Evolutionary conservation across 2,113 vertebrate species (phyloP).

Genomic region (Toxotes chatareus): DNA sequence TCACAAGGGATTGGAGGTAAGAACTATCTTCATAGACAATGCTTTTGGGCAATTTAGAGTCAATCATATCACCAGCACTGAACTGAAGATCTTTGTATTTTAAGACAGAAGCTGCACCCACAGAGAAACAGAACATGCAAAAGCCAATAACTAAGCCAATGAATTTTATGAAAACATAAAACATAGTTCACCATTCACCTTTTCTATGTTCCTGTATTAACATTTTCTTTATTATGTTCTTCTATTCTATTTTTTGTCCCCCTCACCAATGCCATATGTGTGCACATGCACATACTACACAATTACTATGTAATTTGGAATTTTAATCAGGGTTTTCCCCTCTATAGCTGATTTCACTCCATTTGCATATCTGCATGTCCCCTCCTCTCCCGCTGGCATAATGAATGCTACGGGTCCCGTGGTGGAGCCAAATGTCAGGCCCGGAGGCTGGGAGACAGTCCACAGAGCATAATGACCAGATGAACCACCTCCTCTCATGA

Average conservation of each 20-base stretch:
- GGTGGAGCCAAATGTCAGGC: constrained; percentile 65
- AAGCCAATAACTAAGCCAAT: not conserved
- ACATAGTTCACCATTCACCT: not conserved
- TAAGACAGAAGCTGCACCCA: not conserved
- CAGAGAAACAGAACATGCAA: not conserved
- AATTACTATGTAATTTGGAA: not conserved
- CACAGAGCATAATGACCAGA: constrained; percentile 50
- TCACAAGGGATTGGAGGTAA: not conserved
- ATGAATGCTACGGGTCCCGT: constrained; percentile 45
- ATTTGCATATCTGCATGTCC: constrained; percentile 50
- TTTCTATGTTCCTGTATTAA: not conserved
- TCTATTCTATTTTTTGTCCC: not conserved
- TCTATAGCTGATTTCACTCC: not conserved
- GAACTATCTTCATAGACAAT: not conserved
- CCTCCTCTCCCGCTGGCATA: constrained; percentile 35
- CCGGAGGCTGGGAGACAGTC: constrained; percentile 46
- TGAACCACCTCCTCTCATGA: constrained; percentile 40
- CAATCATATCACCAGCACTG: constrained; percentile 2
- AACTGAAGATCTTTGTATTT: not conserved
- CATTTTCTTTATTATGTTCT: not conserved
- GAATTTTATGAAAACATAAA: not conserved
- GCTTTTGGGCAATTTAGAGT: constrained; percentile 21
- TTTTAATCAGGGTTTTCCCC: constrained; percentile 23
- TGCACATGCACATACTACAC: not conserved
- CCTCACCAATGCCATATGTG: not conserved